These are phyloP conservation scores for Ectemnius continuus DNA, from an alignment of 2,888 invertebrate genomes.

Conservation along the genomic window DNA sequence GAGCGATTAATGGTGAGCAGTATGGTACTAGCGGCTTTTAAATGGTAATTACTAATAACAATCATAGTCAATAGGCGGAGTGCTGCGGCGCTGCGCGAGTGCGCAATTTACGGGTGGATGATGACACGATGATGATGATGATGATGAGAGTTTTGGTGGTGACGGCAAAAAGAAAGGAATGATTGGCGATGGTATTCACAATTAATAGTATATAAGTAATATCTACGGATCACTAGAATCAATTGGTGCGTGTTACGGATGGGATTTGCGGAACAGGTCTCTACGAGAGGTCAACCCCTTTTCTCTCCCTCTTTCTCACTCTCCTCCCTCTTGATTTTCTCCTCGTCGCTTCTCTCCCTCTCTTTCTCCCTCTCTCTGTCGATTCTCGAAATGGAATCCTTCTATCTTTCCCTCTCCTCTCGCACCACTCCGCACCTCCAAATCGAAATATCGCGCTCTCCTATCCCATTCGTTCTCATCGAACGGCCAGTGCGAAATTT, in stretches of 20 bases:
- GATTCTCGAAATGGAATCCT: slow-evolving; percentile 12
- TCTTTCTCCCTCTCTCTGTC: neutral
- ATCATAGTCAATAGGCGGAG: slow-evolving; percentile 6
- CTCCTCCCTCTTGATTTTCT: too few relatives aligned
- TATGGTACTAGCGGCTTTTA: slow-evolving; percentile 11
- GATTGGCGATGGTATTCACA: slow-evolving; percentile 4
- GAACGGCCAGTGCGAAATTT: too few relatives aligned
- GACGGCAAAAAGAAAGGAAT: too few relatives aligned
- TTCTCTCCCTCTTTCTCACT: neutral
- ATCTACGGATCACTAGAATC: slow-evolving; percentile 33
- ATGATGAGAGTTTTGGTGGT: neutral
- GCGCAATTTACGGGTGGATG: slow-evolving; percentile 5
- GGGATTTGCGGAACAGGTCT: slow-evolving; percentile 25
- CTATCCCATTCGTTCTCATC: too few relatives aligned
- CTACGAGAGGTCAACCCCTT: slow-evolving; percentile 19
- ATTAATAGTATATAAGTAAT: slow-evolving; percentile 13
- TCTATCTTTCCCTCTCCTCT: slow-evolving; percentile 22
- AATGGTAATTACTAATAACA: slow-evolving; percentile 19
- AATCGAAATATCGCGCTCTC: too few relatives aligned
- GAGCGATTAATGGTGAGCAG: too few relatives aligned
- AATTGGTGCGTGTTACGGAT: slow-evolving; percentile 26
- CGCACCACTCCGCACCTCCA: slow-evolving; percentile 10
- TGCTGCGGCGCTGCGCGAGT: slow-evolving; percentile 18
- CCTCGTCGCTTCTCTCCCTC: neutral
- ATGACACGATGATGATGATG: neutral